Conservation (phyloP, 2,888 invertebrate species). For the Scaptomyza caliginosa region DNA sequence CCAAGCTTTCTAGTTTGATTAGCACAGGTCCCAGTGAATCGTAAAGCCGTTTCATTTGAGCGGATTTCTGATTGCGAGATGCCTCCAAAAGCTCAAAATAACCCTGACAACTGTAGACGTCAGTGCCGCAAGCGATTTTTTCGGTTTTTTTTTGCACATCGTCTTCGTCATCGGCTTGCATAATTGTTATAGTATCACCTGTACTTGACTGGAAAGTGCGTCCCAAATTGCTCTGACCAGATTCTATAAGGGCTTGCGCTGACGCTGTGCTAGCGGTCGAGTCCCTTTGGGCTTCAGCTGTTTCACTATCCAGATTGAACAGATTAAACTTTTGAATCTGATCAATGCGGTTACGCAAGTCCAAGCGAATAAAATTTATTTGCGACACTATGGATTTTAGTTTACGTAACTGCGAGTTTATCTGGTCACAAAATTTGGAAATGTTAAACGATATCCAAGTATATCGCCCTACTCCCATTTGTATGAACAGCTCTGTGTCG, state of each 20-base stretch:
- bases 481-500: constrained; percentile 89
- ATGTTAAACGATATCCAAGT: constrained; percentile 95
- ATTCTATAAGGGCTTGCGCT: background rate
- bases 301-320: constrained; percentile 70
- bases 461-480: constrained; percentile 92
- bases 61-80: constrained; percentile 88
- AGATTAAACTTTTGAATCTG: constrained; percentile 86
- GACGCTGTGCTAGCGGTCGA: accelerated
- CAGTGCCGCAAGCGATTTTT: constrained; percentile 61
- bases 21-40: constrained; percentile 92
- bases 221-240: background rate
- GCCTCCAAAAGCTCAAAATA: constrained; percentile 90
- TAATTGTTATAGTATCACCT: constrained; percentile 46
- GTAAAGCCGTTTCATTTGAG: constrained; percentile 89
- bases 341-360: constrained; percentile 86
- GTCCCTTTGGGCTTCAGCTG: background rate
- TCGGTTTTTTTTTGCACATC: constrained; percentile 20
- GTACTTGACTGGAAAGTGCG: constrained; percentile 44
- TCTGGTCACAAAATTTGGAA: constrained; percentile 88
- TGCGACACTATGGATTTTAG: constrained; percentile 88
- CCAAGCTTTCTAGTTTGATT: constrained; percentile 93
- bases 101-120: constrained; percentile 73
- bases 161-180: constrained; percentile 26
- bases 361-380: constrained; percentile 88
- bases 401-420: constrained; percentile 86